Percentiles rank a stretch among this genome's conserved stretches.
Conservation (phyloP, 37 sponge, comb jelly and placozoan genomes). For the Agelas oroides region DNA sequence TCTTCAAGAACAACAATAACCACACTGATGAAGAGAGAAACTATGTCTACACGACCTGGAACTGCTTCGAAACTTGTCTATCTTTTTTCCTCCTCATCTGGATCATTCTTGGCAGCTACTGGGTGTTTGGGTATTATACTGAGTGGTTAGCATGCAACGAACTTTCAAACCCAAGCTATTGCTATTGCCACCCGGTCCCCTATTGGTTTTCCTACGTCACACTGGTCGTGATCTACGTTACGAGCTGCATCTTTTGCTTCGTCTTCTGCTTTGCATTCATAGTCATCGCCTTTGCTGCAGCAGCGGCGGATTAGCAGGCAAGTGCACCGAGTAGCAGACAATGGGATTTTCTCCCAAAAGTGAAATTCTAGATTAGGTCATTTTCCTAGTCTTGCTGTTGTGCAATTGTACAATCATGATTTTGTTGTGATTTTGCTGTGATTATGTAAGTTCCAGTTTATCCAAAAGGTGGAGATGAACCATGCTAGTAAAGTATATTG, state of each 20-base stretch:
- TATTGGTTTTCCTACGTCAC: conserved; percentile 55
- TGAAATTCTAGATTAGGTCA: not conserved
- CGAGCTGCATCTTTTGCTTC: conserved; percentile 15
- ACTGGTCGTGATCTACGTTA: conserved; percentile 35
- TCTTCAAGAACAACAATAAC: not conserved
- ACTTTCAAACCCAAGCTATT: not conserved
- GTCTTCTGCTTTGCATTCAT: conserved; percentile 6
- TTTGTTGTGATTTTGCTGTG: too few relatives aligned
- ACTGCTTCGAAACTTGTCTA: conserved; percentile 48
- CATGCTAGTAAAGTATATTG: too few relatives aligned
- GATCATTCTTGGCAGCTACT: conserved; percentile 69
- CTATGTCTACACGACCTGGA: conserved; percentile 17
- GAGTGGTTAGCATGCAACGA: not conserved
- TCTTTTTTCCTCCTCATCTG: conserved; percentile 64
- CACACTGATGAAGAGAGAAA: not conserved
- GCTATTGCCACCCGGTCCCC: conserved; percentile 49
- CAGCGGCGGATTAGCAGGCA: too few relatives aligned
- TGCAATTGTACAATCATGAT: too few relatives aligned
- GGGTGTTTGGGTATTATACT: conserved; percentile 52
- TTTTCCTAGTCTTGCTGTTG: too few relatives aligned
- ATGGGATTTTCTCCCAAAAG: not conserved
- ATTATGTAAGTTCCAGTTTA: too few relatives aligned
- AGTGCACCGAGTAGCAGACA: too few relatives aligned
- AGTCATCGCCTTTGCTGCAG: too few relatives aligned
- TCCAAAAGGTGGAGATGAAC: too few relatives aligned